A percentile compares a stretch with the other conserved stretches of the same genome.
These are phyloP conservation scores for Tachina lurida DNA, from an alignment of 2,888 invertebrate genomes.

Conservation along the genomic window DNA sequence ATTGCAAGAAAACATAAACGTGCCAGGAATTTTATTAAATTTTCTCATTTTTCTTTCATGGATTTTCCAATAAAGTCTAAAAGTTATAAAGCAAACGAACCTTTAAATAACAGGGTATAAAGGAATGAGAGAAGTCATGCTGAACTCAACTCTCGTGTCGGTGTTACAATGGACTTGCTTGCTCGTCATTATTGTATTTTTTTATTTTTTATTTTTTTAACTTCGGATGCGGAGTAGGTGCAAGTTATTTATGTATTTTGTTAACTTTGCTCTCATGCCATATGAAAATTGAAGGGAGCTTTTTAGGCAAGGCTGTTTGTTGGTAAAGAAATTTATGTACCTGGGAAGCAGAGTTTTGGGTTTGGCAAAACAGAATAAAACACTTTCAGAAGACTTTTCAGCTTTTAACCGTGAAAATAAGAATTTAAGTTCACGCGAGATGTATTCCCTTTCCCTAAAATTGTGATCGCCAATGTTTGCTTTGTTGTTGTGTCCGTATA, in stretches of 20 bases:
- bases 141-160: conserved; percentile 40
- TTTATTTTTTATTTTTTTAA: background rate
- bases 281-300: background rate
- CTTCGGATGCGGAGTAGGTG: background rate
- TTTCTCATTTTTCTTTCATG: conserved; percentile 43
- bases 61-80: conserved; percentile 28
- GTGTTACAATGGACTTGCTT: background rate
- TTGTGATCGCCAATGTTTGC: no score
- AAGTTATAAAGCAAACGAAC: background rate
- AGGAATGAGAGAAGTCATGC: conserved; percentile 4
- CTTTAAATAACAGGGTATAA: background rate
- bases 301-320: background rate
- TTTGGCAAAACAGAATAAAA: no score
- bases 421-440: no score
- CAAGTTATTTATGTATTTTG: conserved; percentile 15
- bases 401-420: no score
- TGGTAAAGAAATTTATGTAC: background rate
- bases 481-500: no score
- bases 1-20: conserved; percentile 57
- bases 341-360: background rate
- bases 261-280: background rate
- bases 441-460: no score
- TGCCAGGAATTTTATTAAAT: conserved; percentile 66
- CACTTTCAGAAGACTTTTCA: no score
- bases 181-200: background rate